Evolutionary conservation across 1,140 invertebrate species (phyloP).

Genomic region (Schlechtendalia chinensis): DNA sequence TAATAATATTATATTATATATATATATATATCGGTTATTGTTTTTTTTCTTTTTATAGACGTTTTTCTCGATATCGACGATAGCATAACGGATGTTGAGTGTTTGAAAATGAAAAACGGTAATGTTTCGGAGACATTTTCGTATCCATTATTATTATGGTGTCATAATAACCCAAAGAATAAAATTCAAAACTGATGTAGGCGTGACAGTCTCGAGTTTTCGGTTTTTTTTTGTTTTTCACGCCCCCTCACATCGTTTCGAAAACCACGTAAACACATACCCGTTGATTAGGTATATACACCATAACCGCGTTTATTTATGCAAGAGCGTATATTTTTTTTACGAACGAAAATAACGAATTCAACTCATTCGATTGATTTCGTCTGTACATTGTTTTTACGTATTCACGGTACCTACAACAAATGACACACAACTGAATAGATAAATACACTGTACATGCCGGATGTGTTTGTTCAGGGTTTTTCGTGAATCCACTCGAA

Average conservation of each 20-base stretch:
- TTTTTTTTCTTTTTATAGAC: too few species aligned
- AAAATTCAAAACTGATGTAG: too few species aligned
- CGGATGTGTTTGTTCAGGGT: neutral
- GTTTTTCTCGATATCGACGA: too few species aligned
- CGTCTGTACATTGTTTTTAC: neutral
- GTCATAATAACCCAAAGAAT: too few species aligned
- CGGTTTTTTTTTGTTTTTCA: neutral
- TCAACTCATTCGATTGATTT: neutral
- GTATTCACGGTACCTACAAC: neutral
- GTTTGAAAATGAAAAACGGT: too few species aligned
- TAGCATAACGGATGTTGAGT: too few species aligned
- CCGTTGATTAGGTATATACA: neutral
- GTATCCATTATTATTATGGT: too few species aligned
- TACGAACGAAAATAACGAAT: neutral
- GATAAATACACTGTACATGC: neutral
- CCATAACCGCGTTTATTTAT: neutral
- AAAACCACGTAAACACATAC: neutral
- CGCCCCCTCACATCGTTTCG: neutral
- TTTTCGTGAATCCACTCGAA: neutral
- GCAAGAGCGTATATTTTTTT: neutral
- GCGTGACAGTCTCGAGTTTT: neutral
- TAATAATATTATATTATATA: too few species aligned
- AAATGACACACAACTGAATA: neutral
- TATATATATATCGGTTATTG: too few species aligned
- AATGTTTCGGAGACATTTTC: too few species aligned